Base-by-base conservation (phyloP, 2,888 invertebrate genomes). In the Cremastobaeus sp. region DNA sequence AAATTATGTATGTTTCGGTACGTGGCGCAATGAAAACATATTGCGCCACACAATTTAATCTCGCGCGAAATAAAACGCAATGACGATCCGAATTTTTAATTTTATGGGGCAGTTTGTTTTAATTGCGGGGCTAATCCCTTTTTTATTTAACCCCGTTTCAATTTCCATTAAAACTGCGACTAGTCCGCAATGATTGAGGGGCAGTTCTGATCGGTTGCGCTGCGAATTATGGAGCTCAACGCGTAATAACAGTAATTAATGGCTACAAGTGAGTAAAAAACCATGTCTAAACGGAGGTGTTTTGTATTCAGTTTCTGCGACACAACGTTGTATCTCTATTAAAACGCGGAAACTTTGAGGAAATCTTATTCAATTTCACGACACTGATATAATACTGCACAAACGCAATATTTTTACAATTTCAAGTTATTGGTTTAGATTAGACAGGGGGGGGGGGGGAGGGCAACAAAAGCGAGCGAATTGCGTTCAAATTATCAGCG, bases 321-420 rank as follows among this genome's bases (percentile, higher is more conserved):
- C 37, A 47, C 39, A 25, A 48, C 11, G 48, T 25, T 55, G 35
- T 66, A 60, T 60, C 25, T 54, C 55, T 65, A 47, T 32, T 43
- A 21, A 14, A 48, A 41, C 12, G 34, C 62, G 12, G 28, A 43
- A 15, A 21, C 15, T 62, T 62, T 18, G 20, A 17, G 9, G 32
- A 52, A 60, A 73, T 50, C 66, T 73, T 73, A 55, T 74, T 74
- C 47, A 52, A 57, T 64, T 74, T 30, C 55, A 45, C 48, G 25
- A 57, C 60, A 62, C 55, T 64, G 57, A 69, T 45, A 68, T 52
- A 69, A 74, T 68, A 59, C 69, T 69, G 64, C 68, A 74, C 68
- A 73, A 62, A 68, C 68, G 64, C 57, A 59, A 69, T 74, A 69
- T 74, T 64, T 64, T 74, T 64, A 64, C 74, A 69, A 69, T 69